A percentile compares a stretch with the other conserved stretches of the same genome.
Evolutionary conservation across 2,113 vertebrate species (phyloP).

Genomic region (Xenus cinereus): DNA sequence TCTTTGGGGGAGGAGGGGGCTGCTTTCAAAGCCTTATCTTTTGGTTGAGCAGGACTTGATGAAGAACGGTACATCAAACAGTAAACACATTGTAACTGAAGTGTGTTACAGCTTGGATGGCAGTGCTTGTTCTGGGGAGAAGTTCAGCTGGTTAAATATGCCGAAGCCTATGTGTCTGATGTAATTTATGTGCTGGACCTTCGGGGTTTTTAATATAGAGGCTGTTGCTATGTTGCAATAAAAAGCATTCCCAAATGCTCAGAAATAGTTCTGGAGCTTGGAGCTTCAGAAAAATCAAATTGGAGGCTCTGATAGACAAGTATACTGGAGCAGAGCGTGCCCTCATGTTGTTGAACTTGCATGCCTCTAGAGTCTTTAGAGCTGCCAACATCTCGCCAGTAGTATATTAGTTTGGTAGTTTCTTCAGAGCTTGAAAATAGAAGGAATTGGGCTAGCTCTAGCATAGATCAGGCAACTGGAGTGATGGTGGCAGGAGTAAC

Average conservation of each 20-base stretch:
- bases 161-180: background rate
- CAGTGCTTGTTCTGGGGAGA: fast-evolving
- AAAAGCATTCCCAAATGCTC: background rate
- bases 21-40: background rate
- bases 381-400: background rate
- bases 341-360: background rate
- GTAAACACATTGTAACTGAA: background rate
- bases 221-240: background rate
- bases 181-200: background rate
- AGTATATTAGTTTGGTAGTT: background rate
- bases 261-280: background rate
- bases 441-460: background rate
- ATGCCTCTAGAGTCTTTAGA: background rate
- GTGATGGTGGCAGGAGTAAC: background rate
- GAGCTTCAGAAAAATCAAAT: background rate
- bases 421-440: background rate
- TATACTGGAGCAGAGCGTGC: background rate
- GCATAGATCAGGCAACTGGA: background rate
- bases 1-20: background rate
- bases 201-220: background rate
- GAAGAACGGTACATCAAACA: background rate
- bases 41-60: background rate
- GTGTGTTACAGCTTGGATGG: background rate
- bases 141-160: background rate
- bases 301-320: background rate